Conservation (phyloP, 2,113 vertebrate genomes). For the Empidonax alnorum region DNA sequence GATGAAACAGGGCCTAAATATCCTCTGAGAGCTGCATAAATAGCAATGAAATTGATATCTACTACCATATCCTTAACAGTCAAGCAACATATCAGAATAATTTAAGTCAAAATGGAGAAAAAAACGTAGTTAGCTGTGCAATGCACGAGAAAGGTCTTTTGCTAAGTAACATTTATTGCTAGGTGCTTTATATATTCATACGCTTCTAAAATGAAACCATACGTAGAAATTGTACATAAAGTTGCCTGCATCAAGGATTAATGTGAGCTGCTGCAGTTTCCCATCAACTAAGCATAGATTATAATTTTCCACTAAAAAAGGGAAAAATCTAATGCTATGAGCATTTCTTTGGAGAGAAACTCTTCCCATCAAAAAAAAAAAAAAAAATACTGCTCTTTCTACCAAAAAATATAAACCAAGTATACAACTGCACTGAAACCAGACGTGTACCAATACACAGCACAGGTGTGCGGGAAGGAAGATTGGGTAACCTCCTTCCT, state of each 20-base stretch:
- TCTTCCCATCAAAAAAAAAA: not conserved
- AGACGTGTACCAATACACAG: not conserved
- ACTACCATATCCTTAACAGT: not conserved
- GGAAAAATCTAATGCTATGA: not conserved
- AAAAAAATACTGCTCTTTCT: not conserved
- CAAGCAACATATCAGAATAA: not conserved
- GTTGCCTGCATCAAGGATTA: not conserved
- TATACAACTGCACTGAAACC: not conserved
- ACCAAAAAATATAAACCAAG: not conserved
- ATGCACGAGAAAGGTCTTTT: not conserved
- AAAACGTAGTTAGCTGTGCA: accelerated
- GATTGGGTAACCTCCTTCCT: not conserved
- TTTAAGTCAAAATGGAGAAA: not conserved
- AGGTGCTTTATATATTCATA: not conserved
- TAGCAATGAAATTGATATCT: not conserved
- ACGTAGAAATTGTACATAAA: not conserved
- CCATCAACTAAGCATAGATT: not conserved
- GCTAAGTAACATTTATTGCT: not conserved
- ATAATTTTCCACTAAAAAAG: not conserved
- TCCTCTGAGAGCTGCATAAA: not conserved
- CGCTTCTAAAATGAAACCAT: not conserved
- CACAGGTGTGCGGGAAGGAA: not conserved
- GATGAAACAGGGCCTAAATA: not conserved
- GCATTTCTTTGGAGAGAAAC: not conserved
- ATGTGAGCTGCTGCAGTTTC: not conserved